Conservation (phyloP, 92 coral and sea anemone species). For the Micromussa lordhowensis region DNA sequence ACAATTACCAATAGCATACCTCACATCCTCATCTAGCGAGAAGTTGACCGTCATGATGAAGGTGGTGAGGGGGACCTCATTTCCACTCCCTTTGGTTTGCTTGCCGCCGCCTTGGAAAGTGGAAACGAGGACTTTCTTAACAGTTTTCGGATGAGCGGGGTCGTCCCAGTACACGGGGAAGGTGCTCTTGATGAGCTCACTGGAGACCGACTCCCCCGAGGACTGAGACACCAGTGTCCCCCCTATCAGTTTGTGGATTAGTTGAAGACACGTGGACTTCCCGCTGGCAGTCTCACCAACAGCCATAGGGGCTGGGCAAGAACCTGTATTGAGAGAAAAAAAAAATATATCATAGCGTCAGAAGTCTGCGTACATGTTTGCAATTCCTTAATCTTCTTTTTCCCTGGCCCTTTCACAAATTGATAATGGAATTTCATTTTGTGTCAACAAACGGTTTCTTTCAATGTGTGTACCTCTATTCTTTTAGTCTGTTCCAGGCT, state of each 20-base stretch:
- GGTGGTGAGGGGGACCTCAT: constrained; percentile 36
- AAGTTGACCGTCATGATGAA: constrained; percentile 50
- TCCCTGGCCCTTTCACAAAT: constrained; percentile 5
- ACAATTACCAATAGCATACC: background rate
- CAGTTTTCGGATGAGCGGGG: constrained; percentile 33
- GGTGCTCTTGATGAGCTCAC: constrained; percentile 25
- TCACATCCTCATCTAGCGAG: constrained; percentile 24
- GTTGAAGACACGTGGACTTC: constrained; percentile 17
- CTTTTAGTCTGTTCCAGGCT: too few species aligned
- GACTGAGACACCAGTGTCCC: constrained; percentile 37
- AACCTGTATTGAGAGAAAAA: constrained; percentile 8
- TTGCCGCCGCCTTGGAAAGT: constrained; percentile 20
- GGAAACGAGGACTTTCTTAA: constrained; percentile 10
- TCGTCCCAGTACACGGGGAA: constrained; percentile 62
- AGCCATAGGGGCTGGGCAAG: constrained; percentile 28
- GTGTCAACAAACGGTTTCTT: background rate
- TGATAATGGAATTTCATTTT: constrained; percentile 3
- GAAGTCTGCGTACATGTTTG: constrained; percentile 11
- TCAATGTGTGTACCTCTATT: too few species aligned
- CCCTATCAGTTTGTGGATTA: constrained; percentile 1
- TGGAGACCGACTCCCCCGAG: constrained; percentile 29
- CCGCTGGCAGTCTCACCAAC: constrained; percentile 55
- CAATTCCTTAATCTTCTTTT: constrained; percentile 11
- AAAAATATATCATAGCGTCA: background rate
- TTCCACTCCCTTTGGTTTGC: constrained; percentile 44